phyloP scores from a whole-genome alignment of 2,113 vertebrate genomes.

The Microcebus murinus region DNA sequence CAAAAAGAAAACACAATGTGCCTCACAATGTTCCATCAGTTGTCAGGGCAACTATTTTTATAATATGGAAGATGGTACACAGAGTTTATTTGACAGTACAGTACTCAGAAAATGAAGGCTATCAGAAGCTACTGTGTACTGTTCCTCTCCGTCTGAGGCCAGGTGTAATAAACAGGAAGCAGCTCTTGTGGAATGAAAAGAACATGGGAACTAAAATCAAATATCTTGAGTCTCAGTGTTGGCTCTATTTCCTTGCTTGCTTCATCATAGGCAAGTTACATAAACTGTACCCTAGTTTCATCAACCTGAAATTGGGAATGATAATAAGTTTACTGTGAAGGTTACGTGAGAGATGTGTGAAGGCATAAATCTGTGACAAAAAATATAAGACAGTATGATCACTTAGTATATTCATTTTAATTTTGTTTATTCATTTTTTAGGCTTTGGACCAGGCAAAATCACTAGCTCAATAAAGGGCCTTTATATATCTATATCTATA shows the following conservation, averaged over 20 bases:
- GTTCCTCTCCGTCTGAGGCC: background rate
- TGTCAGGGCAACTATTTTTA: background rate
- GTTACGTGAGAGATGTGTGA: background rate
- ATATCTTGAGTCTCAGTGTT: background rate
- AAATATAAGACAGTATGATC: background rate
- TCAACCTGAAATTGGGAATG: background rate
- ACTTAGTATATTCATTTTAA: background rate
- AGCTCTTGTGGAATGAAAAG: background rate
- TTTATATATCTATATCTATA: background rate
- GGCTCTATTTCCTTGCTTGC: background rate
- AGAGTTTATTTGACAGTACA: background rate
- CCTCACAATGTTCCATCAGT: background rate
- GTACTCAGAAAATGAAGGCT: background rate
- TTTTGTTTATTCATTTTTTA: background rate
- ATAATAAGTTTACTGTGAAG: background rate
- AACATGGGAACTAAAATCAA: background rate
- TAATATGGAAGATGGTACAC: background rate
- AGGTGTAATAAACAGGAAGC: background rate
- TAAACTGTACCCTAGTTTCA: background rate
- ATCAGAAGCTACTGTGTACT: background rate
- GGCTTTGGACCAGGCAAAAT: background rate
- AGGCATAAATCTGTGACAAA: background rate
- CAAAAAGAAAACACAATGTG: background rate
- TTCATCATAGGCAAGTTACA: background rate
- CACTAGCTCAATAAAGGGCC: background rate